phyloP scores from a whole-genome alignment of 2,888 invertebrate species.

The Steromphala cineraria region DNA sequence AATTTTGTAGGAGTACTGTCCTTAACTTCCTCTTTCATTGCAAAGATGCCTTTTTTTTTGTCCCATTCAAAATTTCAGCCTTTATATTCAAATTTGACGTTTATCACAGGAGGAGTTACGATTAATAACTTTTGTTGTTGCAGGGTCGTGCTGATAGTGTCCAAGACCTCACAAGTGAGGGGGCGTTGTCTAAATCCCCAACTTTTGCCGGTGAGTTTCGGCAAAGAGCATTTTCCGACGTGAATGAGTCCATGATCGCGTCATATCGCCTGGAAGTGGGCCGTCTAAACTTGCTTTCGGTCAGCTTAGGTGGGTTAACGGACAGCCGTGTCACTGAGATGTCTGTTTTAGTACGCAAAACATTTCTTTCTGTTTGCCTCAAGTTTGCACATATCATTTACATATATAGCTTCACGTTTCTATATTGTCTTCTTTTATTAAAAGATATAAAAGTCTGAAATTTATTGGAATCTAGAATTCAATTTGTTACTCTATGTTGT shows the following conservation, averaged over 20 bases:
- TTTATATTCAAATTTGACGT: background rate
- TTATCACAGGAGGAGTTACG: background rate
- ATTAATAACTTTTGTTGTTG: conserved; percentile 18
- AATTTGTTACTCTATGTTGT: background rate
- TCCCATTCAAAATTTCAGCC: no score
- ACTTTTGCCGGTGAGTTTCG: conserved; percentile 57
- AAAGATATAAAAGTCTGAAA: background rate
- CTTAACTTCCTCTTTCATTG: no score
- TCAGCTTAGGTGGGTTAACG: conserved; percentile 49
- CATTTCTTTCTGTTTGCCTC: background rate
- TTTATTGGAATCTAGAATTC: background rate
- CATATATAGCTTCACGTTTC: background rate
- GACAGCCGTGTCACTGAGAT: background rate
- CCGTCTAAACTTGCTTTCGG: conserved; percentile 39
- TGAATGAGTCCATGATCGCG: conserved; percentile 37
- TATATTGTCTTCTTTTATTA: background rate
- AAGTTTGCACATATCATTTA: background rate
- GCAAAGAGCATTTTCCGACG: conserved; percentile 45
- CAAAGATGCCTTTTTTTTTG: no score
- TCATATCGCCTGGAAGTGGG: conserved; percentile 48
- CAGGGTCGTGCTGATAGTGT: conserved; percentile 74
- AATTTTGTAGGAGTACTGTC: no score
- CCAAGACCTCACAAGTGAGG: conserved; percentile 62
- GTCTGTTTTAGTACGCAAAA: background rate
- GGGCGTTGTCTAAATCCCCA: conserved; percentile 47